phyloP scores from a whole-genome alignment of 2,113 vertebrate genomes.

The Synodontis membranacea region DNA sequence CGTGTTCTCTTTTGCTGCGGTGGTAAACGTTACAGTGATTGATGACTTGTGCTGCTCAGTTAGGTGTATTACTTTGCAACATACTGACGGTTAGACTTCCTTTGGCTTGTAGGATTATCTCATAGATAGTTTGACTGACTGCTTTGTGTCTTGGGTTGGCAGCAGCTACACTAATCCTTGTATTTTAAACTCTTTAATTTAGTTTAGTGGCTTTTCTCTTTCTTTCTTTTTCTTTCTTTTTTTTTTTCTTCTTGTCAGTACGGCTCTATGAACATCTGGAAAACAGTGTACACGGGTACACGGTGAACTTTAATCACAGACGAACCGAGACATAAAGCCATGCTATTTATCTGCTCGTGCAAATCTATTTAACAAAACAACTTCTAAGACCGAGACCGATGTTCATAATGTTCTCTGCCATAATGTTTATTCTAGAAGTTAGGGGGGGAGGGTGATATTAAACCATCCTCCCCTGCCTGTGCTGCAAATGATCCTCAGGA shows the following conservation, averaged over 20 bases:
- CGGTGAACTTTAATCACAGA: neutral
- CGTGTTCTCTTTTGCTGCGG: neutral
- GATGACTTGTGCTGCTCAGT: neutral
- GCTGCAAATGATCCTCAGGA: neutral
- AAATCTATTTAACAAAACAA: neutral
- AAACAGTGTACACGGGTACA: neutral
- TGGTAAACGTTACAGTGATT: neutral
- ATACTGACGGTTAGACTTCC: neutral
- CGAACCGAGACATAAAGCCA: neutral
- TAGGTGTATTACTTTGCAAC: neutral
- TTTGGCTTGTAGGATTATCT: neutral
- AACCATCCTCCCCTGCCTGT: neutral
- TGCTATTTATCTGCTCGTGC: neutral
- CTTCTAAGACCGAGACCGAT: neutral
- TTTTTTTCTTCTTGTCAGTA: neutral
- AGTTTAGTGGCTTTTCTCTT: neutral
- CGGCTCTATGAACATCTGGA: neutral
- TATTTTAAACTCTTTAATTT: neutral
- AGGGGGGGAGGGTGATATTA: neutral
- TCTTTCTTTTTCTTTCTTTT: too few species aligned
- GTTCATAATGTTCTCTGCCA: neutral
- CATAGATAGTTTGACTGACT: neutral
- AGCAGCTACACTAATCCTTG: neutral
- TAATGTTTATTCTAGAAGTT: neutral
- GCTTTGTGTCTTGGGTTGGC: neutral